phyloP scores from a whole-genome alignment of 2,888 invertebrate genomes.

The Periphyllus acericola region DNA sequence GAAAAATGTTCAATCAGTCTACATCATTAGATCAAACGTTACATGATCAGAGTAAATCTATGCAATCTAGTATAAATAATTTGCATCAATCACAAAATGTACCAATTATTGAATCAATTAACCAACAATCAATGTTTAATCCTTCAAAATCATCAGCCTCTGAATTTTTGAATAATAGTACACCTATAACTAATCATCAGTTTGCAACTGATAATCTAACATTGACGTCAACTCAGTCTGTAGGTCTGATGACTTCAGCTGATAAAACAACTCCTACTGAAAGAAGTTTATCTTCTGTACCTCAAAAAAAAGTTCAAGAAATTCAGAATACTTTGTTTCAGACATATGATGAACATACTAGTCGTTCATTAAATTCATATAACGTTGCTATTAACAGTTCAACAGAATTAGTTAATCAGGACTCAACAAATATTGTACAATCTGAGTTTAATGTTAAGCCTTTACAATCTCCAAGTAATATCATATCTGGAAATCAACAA shows the following conservation, averaged over 20 bases:
- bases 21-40: not conserved
- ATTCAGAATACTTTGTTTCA: constrained; percentile 6
- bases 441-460: constrained; percentile 7
- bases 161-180: constrained; percentile 16
- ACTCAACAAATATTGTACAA: not conserved
- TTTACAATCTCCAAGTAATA: constrained; percentile 13
- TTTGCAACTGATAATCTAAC: not conserved
- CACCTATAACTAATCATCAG: constrained; percentile 18
- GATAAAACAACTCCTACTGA: not conserved
- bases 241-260: constrained; percentile 2
- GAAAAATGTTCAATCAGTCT: not conserved
- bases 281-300: constrained; percentile 2
- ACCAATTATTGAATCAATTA: not conserved
- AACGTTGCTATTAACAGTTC: not conserved
- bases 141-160: constrained; percentile 19
- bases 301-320: not conserved
- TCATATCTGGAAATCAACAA: not conserved
- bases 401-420: not conserved
- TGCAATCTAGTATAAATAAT: not conserved
- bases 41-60: constrained; percentile 5
- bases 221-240: constrained; percentile 12
- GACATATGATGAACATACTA: constrained; percentile 1
- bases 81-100: not conserved
- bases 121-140: not conserved
- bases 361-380: not conserved